Conservation (phyloP, 2,797 vertebrate genomes). For the Rhabdophis nuchalis region DNA sequence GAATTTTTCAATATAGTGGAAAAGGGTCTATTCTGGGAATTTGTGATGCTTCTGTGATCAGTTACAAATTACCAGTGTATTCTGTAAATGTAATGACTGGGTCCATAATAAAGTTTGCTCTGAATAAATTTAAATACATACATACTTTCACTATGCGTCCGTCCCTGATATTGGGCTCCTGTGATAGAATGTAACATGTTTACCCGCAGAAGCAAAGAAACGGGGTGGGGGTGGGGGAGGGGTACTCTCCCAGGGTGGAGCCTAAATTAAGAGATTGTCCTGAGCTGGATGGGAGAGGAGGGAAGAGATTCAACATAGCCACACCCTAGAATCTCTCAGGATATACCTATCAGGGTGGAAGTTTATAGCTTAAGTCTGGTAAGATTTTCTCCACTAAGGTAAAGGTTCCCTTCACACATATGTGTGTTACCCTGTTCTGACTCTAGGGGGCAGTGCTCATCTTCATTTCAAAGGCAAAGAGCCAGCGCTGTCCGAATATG, state of each 20-base stretch:
- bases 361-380: background rate
- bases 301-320: background rate
- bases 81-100: background rate
- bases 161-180: background rate
- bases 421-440: no score
- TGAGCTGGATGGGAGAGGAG: background rate
- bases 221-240: accelerated
- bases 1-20: background rate
- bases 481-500: no score
- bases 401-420: no score
- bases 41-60: background rate
- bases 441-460: no score
- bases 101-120: background rate
- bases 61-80: background rate
- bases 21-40: background rate
- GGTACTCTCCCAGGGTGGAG: background rate
- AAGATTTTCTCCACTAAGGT: background rate
- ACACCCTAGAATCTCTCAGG: background rate
- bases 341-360: background rate
- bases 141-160: background rate
- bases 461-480: no score
- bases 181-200: background rate
- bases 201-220: background rate
- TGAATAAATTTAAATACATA: background rate
- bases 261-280: background rate